Conservation (phyloP, 1,140 invertebrate species). For the Triops longicaudatus region DNA sequence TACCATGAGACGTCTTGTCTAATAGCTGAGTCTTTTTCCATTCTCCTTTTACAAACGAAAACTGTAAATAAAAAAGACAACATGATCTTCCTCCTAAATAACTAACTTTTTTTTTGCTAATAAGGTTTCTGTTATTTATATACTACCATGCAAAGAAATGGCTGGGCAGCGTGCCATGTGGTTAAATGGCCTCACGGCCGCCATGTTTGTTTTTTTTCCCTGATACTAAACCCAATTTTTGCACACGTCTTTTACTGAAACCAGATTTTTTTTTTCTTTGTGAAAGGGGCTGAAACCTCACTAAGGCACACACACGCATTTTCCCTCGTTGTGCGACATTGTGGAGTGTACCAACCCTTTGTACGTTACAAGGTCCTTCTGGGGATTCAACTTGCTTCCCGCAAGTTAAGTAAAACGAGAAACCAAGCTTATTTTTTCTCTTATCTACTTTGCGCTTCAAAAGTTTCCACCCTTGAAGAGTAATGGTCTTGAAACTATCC, state of each 20-base stretch:
- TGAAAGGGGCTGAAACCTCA: not conserved
- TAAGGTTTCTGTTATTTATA: slow-evolving; percentile 16
- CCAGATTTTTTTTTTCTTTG: not conserved
- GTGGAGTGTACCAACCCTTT: not conserved
- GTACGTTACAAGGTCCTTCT: slow-evolving; percentile 11
- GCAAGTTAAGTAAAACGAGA: not conserved
- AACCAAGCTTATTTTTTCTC: not conserved
- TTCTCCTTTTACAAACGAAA: not conserved
- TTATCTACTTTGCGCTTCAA: not conserved
- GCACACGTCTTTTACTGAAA: not conserved
- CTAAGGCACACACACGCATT: slow-evolving; percentile 8
- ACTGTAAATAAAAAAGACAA: not conserved
- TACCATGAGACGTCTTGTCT: not conserved
- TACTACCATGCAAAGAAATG: not conserved
- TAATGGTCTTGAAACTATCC: not conserved
- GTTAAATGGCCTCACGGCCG: not conserved
- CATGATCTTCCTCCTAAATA: not conserved
- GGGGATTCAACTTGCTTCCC: not conserved
- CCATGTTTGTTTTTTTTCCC: not conserved
- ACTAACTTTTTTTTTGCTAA: not conserved
- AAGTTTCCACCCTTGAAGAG: not conserved
- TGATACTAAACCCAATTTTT: not conserved
- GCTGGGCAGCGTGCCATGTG: not conserved
- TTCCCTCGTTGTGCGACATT: not conserved
- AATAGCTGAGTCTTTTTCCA: not conserved